Base-by-base conservation (phyloP, 2,797 vertebrate species). In the Sibirionetta formosa region DNA sequence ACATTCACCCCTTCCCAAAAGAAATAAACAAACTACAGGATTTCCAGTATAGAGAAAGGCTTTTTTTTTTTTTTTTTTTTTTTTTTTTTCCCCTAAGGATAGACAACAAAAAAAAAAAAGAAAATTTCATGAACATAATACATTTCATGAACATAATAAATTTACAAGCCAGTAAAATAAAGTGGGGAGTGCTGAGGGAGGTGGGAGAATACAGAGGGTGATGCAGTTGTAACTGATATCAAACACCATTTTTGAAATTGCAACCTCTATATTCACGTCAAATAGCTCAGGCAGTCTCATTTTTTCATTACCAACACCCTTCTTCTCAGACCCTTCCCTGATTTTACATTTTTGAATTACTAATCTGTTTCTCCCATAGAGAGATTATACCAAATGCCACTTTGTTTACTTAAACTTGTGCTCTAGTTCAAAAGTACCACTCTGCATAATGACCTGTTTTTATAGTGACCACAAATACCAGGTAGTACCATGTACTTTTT, bases 321-420 rank as follows among this genome's bases (percentile, higher is more conserved):
- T n/a, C 51, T 57, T 38, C 48, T 71, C 26, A 51, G 24, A 31
- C 19, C 16, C 26, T 42, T 56, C n/a, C 44, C 33, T 85, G 36
- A 11, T 29, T 71, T 42, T 44, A 26, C 15, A 23, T 35, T 63
- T 31, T 29, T 50, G n/a, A 90, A 57, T 22, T 54, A 65, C 56
- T 35, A 36, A n/a, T 14, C 35, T 57, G n/a, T 24, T 89, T 82
- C 86, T 56, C 60, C 76, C 61, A 63, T 7, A 22, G 63, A 69
- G 50, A 14, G 8, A 48, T 82, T 33, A 57, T 11, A 36, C 8
- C 54, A 58, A 63, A 80, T 24, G 24, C 11, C 20, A 7, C 7
- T 82, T 75, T 46, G 38, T 86, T 91, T 76, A 29, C 72, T 93
- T 90, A 64, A 80, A 70, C 61, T 81, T 76, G 57, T 58, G 54